These are phyloP conservation scores for Mola mola DNA, from an alignment of 2,113 vertebrate species.

Conservation along the genomic window DNA sequence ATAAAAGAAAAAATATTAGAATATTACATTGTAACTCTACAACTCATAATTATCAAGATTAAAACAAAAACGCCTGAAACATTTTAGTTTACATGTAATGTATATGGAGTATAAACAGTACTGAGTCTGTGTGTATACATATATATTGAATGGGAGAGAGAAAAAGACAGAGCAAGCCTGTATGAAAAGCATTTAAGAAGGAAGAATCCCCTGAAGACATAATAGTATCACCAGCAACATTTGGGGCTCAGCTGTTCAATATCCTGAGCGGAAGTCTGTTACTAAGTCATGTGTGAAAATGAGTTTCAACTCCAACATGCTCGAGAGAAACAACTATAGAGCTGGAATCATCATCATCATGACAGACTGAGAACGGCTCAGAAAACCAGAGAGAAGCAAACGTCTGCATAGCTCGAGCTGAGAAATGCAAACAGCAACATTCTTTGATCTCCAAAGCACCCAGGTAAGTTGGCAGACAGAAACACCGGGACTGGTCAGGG, in stretches of 20 bases:
- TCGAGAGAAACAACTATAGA: conserved; percentile 20
- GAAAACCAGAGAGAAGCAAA: conserved; percentile 24
- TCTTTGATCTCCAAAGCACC: conserved; percentile 24
- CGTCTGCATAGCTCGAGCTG: conserved; percentile 28
- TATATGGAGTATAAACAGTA: no score
- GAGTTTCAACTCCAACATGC: conserved; percentile 42
- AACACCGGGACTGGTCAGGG: conserved; percentile 57
- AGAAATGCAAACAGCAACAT: conserved; percentile 50
- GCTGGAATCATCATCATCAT: conserved; percentile 24
- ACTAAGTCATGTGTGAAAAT: conserved; percentile 2
- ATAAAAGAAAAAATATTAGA: no score
- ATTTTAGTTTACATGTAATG: no score
- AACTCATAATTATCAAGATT: no score
- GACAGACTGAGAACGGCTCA: conserved; percentile 33
- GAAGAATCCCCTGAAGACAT: conserved; percentile 33
- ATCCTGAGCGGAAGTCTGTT: conserved; percentile 6
- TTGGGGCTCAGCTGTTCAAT: conserved; percentile 34
- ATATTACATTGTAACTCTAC: no score
- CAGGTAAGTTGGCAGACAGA: conserved; percentile 46
- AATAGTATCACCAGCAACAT: conserved; percentile 20
- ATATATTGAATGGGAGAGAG: no score
- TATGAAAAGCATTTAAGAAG: conserved; percentile 12
- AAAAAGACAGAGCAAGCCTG: no score
- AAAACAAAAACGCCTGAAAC: no score
- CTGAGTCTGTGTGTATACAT: no score